Base-by-base conservation (phyloP, 2,888 invertebrate species). In the Piscicola geometra region DNA sequence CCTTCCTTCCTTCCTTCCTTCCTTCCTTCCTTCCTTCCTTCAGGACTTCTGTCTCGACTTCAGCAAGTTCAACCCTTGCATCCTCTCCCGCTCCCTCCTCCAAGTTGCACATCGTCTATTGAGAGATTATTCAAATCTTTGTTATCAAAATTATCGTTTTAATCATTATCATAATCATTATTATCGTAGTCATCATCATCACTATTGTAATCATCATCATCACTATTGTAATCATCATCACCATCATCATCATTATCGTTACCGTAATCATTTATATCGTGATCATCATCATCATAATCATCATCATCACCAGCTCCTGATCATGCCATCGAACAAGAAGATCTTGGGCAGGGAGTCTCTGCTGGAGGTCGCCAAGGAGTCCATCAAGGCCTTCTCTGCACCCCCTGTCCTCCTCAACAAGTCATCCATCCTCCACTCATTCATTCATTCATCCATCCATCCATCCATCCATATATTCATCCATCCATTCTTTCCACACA, bases 31-130 rank as follows among this genome's bases (percentile, higher is more conserved):
- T n/a, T n/a, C n/a, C n/a, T n/a, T n/a, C n/a, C 15, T 15, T 52
- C 80, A 86, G 93, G 94, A 96, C 83, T 93, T 94, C 86, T 94
- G 96, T 86, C 90, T 92, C 85, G 93, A 94, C 82, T 95, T 95
- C 86, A 95, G 95, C 82, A 90, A 91, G 68, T 90, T 90, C 82
- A 89, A 90, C 78, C 93, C 95, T 0, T 96, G 96, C 86, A 93
- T 96, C 77, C 88, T 97, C 12, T 94, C 95, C 0, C 89, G 97
- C 75, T 94, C 95, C 68, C 90, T 94, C 56, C 87, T 96, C 2
- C 95, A 86, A 82, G 85, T 85, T 5, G 56, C 18, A 18, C 5
- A 9, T 52, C 32, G 1, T 1, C 33, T 15, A 35, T 60, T 18
- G n/a, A n/a, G 21, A n/a, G n/a, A 47, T 52, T 71, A 52, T 30